Evolutionary conservation across 2,888 invertebrate genomes (phyloP), one percentile per base, ranked within the genome.

Genomic region (Drosophila ochracea): DNA sequence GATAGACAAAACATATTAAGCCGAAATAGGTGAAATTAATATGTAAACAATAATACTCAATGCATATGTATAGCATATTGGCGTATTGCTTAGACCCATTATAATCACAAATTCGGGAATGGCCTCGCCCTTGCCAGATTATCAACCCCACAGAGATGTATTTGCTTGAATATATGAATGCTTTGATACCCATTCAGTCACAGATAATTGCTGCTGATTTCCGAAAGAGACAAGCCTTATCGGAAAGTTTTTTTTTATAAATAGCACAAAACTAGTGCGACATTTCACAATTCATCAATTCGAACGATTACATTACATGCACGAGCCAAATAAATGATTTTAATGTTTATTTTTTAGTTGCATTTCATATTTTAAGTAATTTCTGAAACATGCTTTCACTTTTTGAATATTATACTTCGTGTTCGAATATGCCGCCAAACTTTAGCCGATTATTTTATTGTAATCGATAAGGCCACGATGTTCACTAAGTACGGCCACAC

Each of bases 101-200:
- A 21, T 41, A 68, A 68, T 68, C 55, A 47, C 28, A 41, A 28
- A 64, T 67, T 68, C 37, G 16, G 13, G n/a, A 39, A 21, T 62
- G 62, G 70, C 75, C 78, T 78, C 78, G 78, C 67, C 62, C 78
- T 78, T 78, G 70, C 49, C n/a, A 25, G 37, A 52, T 65, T 75
- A 70, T 65, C 74, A 77, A 37, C 16, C 11, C 13, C 47, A 61
- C 21, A 53, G 6, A 55, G 11, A 33, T 35, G 7, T 31, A 4
- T 10, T 7, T 49, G 31, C 4, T 47, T 13, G 19, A 49, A 43
- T 2, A 11, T 16, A 37, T 21, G 1, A 6, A 10, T 21, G 1
- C 19, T 19, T 50, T 58, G 21, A n/a, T 13, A 58, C 16, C 31
- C n/a, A 19, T 28, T 1, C n/a, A 30, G 28, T 30, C 30, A 6